Base-by-base conservation (phyloP, 2,888 invertebrate genomes). In the Amiota minor region DNA sequence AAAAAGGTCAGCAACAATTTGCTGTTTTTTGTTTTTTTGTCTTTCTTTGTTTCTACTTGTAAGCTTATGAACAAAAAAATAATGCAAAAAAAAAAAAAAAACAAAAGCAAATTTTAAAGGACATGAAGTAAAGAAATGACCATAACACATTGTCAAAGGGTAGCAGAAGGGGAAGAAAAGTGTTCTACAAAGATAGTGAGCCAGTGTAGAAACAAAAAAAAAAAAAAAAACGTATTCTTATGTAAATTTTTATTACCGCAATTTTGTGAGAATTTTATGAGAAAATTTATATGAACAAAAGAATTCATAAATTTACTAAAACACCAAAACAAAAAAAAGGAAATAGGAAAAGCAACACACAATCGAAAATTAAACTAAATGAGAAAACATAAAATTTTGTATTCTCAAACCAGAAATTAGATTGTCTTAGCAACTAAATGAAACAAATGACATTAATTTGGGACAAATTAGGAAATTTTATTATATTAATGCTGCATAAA, bases 251-350 rank as follows among this genome's bases (percentile, higher is more conserved):
- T 59, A 59, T 59, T 59, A 20, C n/a, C 18, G 20, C 20, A 59
- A 59, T 59, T 59, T 35, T 59, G 20, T 20, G 20, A 59, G 20
- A 59, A 20, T 16, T 59, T 12, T 67, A 68, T 70, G 70, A 74
- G 71, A 56, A 49, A 53, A 35, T 35, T 35, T 35, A 35, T 35
- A 35, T 35, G 35, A 35, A 35, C 35, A 6, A 8, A 35, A 8
- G 6, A 35, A n/a, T 64, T 35, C 20, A 12, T 47, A 18, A 10
- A 55, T 46, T 47, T 35, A 35, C 35, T 8, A 35, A 20, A 45
- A 53, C 11, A n/a, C n/a, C n/a, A 35, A 47, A 53, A 59, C 6
- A 62, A 16, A 70, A 35, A 3, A 46, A 72, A 75, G 35, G 69
- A 61, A 11, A 68, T n/a, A 62, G 47, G 2, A 64, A 16, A 59